Evolutionary conservation across 2,797 vertebrate genomes (phyloP).

Genomic region (Danionella dracula): DNA sequence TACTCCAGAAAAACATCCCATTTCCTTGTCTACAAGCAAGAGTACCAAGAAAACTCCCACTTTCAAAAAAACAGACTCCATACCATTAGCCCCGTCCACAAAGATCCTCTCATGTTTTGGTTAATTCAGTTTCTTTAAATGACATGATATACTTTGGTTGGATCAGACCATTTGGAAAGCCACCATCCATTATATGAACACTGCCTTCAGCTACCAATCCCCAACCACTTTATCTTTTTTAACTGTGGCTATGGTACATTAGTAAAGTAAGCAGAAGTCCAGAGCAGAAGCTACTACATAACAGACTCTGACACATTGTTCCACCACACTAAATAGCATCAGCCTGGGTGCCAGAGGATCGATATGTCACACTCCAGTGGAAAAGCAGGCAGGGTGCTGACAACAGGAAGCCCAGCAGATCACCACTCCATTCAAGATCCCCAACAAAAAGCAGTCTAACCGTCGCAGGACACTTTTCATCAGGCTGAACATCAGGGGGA

Average conservation of each 20-base stretch:
- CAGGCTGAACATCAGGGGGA: constrained; percentile 28
- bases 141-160: background rate
- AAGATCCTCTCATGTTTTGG: background rate
- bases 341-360: constrained; percentile 42
- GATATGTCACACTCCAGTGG: constrained; percentile 40
- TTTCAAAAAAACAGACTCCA: background rate
- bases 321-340: constrained; percentile 16
- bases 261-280: constrained; percentile 21
- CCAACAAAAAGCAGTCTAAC: constrained; percentile 39
- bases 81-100: background rate
- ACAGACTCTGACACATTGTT: background rate
- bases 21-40: constrained; percentile 14
- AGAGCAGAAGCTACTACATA: constrained; percentile 15
- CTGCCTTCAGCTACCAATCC: background rate
- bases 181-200: background rate
- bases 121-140: background rate
- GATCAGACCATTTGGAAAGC: background rate
- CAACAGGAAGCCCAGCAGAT: constrained; percentile 38
- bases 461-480: constrained; percentile 37
- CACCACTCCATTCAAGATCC: constrained; percentile 24
- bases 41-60: constrained; percentile 1
- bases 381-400: constrained; percentile 35
- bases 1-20: constrained; percentile 8
- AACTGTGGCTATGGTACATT: background rate
- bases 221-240: background rate